Percentiles rank a stretch among this genome's conserved stretches.
phyloP scores from a whole-genome alignment of 2,113 vertebrate genomes.

The Pygoscelis antarcticus region DNA sequence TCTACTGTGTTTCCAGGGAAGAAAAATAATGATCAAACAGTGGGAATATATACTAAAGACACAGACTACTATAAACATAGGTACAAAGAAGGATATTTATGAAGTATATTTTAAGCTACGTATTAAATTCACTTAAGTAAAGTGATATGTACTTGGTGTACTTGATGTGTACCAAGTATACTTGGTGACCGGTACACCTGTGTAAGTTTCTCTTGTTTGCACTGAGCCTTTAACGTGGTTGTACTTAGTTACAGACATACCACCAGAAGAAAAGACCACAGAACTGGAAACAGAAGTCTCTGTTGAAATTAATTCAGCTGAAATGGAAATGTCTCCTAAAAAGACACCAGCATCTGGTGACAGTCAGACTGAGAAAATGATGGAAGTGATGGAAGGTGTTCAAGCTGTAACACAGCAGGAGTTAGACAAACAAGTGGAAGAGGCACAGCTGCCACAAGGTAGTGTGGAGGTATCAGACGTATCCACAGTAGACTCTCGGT shows the following conservation, averaged over 20 bases:
- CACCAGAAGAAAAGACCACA: conserved; percentile 52
- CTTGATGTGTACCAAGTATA: neutral
- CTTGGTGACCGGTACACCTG: neutral
- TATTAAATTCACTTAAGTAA: conserved; percentile 2
- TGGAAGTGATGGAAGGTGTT: conserved; percentile 68
- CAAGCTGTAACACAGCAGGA: conserved; percentile 39
- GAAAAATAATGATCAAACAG: neutral
- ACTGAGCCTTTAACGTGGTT: neutral
- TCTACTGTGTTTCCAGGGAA: neutral
- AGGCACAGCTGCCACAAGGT: conserved; percentile 49
- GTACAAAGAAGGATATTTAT: neutral
- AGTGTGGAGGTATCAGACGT: conserved; percentile 60
- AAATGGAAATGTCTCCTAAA: conserved; percentile 69
- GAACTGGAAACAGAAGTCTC: conserved; percentile 62
- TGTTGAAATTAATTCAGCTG: conserved; percentile 33
- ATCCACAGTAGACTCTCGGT: conserved; percentile 51
- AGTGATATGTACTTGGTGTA: neutral
- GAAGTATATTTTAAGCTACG: neutral
- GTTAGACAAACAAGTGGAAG: conserved; percentile 74
- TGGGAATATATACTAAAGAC: neutral
- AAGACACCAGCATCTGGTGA: conserved; percentile 33
- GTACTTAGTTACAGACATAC: conserved; percentile 64
- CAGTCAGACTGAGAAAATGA: conserved; percentile 37
- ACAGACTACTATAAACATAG: neutral
- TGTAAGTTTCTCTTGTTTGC: neutral